Evolutionary conservation across 1,140 invertebrate genomes (phyloP).

Genomic region (Marisa cornuarietis): DNA sequence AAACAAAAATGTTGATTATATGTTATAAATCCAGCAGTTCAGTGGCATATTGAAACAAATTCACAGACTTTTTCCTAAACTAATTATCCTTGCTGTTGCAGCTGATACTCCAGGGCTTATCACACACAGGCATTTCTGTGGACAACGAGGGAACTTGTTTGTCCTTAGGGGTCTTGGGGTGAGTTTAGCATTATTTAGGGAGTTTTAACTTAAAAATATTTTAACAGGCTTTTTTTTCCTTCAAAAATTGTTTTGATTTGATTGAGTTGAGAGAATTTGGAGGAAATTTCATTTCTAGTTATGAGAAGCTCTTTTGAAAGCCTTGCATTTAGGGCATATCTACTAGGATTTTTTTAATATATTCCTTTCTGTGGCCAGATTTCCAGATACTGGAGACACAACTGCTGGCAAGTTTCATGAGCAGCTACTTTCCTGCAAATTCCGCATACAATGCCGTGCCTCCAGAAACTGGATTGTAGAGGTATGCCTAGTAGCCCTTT

Average conservation of each 20-base stretch:
- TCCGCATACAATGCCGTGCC: conserved; percentile 80
- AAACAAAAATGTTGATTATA: too few relatives aligned
- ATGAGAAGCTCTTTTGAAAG: too few relatives aligned
- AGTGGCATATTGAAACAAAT: too few relatives aligned
- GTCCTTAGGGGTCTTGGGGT: conserved; percentile 73
- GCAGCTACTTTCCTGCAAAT: conserved; percentile 84
- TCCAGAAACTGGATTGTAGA: conserved; percentile 87
- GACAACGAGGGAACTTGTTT: conserved; percentile 89
- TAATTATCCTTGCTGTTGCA: conserved; percentile 56
- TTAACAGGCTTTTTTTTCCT: too few relatives aligned
- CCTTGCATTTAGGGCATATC: too few relatives aligned
- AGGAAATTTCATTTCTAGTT: too few relatives aligned
- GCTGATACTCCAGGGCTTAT: conserved; percentile 81
- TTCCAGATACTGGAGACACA: conserved; percentile 37
- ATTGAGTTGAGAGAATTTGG: too few relatives aligned
- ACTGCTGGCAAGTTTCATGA: conserved; percentile 70
- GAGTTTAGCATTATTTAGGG: conserved; percentile 26
- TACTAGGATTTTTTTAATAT: background rate
- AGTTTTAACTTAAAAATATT: too few relatives aligned
- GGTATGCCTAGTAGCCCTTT: conserved; percentile 39
- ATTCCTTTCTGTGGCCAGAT: conserved; percentile 34
- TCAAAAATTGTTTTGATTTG: too few relatives aligned
- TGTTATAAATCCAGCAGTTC: too few relatives aligned
- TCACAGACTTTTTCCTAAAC: background rate
- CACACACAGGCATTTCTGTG: conserved; percentile 89